Conservation (phyloP, 2,888 invertebrate species). For the Callinectes sapidus region DNA sequence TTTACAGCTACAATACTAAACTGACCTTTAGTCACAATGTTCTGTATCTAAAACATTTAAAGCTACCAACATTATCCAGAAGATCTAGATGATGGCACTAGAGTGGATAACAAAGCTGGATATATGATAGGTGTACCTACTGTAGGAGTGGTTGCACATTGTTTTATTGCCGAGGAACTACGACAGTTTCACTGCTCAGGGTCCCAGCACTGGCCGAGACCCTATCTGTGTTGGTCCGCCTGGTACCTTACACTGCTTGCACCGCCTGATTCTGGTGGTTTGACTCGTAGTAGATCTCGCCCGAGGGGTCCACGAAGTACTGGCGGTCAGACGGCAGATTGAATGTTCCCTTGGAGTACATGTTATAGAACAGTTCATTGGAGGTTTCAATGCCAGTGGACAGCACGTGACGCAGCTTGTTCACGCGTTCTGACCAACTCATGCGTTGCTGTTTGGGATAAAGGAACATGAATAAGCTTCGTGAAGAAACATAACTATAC, state of each 20-base stretch:
- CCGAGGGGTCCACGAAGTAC: neutral
- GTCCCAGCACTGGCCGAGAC: neutral
- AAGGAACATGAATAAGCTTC: neutral
- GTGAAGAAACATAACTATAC: neutral
- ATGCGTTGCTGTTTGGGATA: neutral
- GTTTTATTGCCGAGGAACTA: neutral
- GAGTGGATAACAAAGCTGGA: neutral
- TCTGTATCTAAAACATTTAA: neutral
- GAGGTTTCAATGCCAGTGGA: neutral
- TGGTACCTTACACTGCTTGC: neutral
- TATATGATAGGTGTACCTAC: neutral
- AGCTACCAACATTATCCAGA: neutral
- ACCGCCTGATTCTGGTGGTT: neutral
- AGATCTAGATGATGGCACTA: neutral
- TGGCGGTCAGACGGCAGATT: neutral
- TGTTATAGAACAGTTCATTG: neutral
- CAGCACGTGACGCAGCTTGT: neutral
- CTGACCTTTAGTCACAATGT: neutral
- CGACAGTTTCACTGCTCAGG: neutral
- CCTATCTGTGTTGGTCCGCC: neutral
- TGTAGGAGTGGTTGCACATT: neutral
- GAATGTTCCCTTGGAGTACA: neutral
- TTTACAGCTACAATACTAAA: neutral
- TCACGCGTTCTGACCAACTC: constrained; percentile 1
- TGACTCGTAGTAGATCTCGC: neutral